These are phyloP conservation scores for Alces alces DNA, from an alignment of 2,113 vertebrate species.

Conservation along the genomic window DNA sequence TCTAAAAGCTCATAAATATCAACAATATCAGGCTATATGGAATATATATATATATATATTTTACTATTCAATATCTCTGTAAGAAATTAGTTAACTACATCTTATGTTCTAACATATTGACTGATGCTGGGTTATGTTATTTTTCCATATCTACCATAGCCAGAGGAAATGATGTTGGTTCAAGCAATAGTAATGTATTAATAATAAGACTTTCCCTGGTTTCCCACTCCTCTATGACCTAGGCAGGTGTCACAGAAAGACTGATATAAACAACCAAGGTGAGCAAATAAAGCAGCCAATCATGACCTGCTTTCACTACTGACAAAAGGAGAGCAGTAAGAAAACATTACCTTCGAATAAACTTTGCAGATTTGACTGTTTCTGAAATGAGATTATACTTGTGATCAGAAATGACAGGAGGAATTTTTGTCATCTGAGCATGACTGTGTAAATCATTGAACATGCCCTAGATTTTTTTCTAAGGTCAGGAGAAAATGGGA, in stretches of 20 bases:
- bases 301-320: not conserved
- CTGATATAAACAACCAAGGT: not conserved
- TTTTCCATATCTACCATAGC: not conserved
- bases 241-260: not conserved
- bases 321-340: not conserved
- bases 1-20: not conserved
- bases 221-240: not conserved
- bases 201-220: not conserved
- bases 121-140: not conserved
- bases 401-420: slow-evolving; percentile 15
- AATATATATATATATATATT: not conserved
- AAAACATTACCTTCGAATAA: not conserved
- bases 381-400: not conserved
- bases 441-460: not conserved
- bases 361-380: not conserved
- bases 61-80: not conserved
- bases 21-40: not conserved
- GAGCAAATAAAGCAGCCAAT: not conserved
- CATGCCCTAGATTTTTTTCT: slow-evolving; percentile 33
- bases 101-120: not conserved
- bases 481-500: not conserved
- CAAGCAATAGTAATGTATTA: not conserved
- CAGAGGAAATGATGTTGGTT: not conserved
- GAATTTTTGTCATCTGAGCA: slow-evolving; percentile 22
- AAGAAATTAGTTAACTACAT: not conserved